Percentiles rank a stretch among this genome's conserved stretches.
Conservation (phyloP, 2,113 vertebrate species). For the Centropus unirufus region DNA sequence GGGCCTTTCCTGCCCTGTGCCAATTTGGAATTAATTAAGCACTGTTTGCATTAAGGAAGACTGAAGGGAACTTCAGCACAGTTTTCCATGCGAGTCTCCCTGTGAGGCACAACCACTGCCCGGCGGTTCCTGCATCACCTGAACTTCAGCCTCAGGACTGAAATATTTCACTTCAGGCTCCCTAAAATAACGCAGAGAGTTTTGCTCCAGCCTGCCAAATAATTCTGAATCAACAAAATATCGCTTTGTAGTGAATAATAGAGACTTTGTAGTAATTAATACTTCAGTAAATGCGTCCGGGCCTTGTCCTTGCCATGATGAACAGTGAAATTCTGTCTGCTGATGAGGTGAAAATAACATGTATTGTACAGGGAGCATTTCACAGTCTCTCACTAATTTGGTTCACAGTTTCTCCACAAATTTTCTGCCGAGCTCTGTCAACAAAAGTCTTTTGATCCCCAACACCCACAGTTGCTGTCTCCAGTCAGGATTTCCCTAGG, state of each 20-base stretch:
- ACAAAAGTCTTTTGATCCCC: neutral
- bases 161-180: neutral
- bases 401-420: neutral
- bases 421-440: neutral
- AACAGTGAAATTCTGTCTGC: neutral
- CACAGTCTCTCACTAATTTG: neutral
- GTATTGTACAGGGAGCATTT: neutral
- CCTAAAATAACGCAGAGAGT: neutral
- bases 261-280: neutral
- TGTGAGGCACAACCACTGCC: neutral
- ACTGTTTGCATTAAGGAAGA: neutral
- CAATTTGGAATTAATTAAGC: constrained; percentile 15
- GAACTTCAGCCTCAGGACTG: neutral
- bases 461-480: neutral
- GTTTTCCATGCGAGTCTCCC: neutral
- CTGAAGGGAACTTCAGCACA: neutral
- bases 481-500: neutral
- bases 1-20: neutral
- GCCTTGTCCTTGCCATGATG: neutral
- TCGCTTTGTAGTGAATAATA: too few relatives aligned
- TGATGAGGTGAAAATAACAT: neutral
- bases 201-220: neutral
- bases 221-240: neutral
- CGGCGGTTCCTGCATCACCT: rapidly evolving
- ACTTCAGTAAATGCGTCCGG: neutral